These are phyloP conservation scores for Cisticola juncidis DNA, from an alignment of 2,113 vertebrate genomes.

Conservation along the genomic window DNA sequence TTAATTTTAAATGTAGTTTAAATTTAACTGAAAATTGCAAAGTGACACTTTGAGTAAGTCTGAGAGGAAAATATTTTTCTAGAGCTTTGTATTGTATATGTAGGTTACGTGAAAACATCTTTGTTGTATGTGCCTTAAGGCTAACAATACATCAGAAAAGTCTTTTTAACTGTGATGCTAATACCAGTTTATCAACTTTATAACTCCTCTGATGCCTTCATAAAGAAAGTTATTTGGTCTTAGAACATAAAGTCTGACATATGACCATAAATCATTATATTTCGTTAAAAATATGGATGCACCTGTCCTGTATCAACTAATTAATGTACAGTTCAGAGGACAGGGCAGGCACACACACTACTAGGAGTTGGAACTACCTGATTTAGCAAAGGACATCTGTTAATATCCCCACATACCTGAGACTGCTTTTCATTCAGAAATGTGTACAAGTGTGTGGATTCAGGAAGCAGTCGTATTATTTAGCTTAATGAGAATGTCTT, in stretches of 20 bases:
- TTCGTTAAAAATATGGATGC: neutral
- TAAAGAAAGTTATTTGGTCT: neutral
- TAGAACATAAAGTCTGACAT: neutral
- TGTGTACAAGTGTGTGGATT: no score
- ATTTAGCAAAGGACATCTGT: neutral
- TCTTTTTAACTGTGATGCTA: neutral
- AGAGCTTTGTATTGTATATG: neutral
- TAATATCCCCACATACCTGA: neutral
- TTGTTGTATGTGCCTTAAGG: neutral
- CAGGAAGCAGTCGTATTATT: neutral
- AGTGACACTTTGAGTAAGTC: neutral
- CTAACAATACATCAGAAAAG: neutral
- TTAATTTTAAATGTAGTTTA: constrained; percentile 47
- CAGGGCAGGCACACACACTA: neutral
- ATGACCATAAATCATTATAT: neutral
- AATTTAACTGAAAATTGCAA: constrained; percentile 45
- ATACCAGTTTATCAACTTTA: constrained; percentile 3
- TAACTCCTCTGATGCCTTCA: neutral
- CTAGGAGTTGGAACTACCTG: neutral
- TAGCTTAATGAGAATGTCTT: neutral
- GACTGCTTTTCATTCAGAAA: neutral
- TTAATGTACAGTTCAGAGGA: neutral
- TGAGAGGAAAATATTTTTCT: constrained; percentile 20
- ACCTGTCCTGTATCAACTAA: neutral
- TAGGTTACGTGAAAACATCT: neutral